A percentile compares a stretch with the other conserved stretches of the same genome.
Conservation (phyloP, 2,113 vertebrate genomes). For the Romanogobio albipinnatus region DNA sequence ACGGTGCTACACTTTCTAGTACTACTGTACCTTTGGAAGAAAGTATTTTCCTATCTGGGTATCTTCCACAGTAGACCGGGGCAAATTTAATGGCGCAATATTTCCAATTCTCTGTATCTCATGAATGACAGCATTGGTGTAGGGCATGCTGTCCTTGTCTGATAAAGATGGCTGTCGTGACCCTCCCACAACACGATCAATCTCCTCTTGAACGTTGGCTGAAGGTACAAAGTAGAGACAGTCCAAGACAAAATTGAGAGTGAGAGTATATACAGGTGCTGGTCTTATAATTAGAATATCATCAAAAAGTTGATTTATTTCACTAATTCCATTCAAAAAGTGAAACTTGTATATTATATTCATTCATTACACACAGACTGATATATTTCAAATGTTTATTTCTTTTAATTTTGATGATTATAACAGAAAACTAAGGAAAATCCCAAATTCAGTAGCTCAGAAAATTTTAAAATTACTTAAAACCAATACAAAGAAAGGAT, state of each 20-base stretch:
- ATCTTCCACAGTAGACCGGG: constrained; percentile 60
- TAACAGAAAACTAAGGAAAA: too few relatives aligned
- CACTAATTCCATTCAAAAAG: too few relatives aligned
- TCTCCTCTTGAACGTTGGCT: constrained; percentile 74
- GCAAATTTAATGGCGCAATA: constrained; percentile 71
- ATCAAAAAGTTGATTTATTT: too few relatives aligned
- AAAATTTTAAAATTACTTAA: too few relatives aligned
- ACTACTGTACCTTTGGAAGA: constrained; percentile 74
- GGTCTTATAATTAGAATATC: too few relatives aligned
- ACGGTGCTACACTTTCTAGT: background rate
- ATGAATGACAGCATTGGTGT: constrained; percentile 81
- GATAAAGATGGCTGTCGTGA: constrained; percentile 61
- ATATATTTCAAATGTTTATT: too few relatives aligned
- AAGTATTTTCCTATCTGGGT: constrained; percentile 67
- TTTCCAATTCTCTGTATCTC: constrained; percentile 81
- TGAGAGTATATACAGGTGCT: background rate
- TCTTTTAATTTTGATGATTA: too few relatives aligned
- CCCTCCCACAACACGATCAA: constrained; percentile 67
- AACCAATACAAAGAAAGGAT: too few relatives aligned
- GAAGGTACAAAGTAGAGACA: background rate
- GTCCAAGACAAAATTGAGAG: background rate
- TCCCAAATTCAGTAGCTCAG: too few relatives aligned
- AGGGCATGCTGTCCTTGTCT: constrained; percentile 76
- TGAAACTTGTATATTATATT: too few relatives aligned
- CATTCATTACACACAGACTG: too few relatives aligned